A percentile compares a stretch with the other conserved stretches of the same genome.
Conservation (phyloP, 2,113 vertebrate genomes). For the Dromiciops gliroides region DNA sequence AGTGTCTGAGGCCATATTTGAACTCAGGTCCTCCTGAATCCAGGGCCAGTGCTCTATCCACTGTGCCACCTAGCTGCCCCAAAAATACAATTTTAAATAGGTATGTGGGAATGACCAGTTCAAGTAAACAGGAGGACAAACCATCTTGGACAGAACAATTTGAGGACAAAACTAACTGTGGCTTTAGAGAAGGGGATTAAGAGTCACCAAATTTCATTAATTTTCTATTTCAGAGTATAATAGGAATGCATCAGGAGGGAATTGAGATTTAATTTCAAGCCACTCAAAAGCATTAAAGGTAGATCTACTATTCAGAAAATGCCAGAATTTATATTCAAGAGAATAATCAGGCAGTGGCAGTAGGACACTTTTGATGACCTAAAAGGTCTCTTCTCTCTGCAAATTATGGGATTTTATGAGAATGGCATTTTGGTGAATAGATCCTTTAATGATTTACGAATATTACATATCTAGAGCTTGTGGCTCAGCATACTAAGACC, state of each 20-base stretch:
- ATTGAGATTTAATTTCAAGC: background rate
- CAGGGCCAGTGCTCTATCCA: too few species aligned
- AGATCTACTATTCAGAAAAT: background rate
- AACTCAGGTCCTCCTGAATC: too few species aligned
- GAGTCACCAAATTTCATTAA: background rate
- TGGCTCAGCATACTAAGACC: background rate
- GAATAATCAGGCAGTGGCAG: background rate
- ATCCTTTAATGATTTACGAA: slow-evolving; percentile 16
- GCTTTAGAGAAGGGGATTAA: background rate
- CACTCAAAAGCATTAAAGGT: background rate
- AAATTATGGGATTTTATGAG: slow-evolving; percentile 12
- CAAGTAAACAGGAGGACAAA: background rate
- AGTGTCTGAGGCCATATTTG: too few species aligned
- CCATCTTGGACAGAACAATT: background rate
- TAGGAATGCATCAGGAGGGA: background rate
- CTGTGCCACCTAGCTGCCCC: too few species aligned
- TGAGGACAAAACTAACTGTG: background rate
- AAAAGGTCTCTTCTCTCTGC: background rate
- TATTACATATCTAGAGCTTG: background rate
- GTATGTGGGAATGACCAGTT: background rate
- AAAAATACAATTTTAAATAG: background rate
- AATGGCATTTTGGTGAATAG: background rate
- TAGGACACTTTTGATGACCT: background rate
- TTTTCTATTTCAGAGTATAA: background rate
- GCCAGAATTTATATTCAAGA: background rate